Evolutionary conservation across 2,888 invertebrate species (phyloP).

Genomic region (Patella pellucida): DNA sequence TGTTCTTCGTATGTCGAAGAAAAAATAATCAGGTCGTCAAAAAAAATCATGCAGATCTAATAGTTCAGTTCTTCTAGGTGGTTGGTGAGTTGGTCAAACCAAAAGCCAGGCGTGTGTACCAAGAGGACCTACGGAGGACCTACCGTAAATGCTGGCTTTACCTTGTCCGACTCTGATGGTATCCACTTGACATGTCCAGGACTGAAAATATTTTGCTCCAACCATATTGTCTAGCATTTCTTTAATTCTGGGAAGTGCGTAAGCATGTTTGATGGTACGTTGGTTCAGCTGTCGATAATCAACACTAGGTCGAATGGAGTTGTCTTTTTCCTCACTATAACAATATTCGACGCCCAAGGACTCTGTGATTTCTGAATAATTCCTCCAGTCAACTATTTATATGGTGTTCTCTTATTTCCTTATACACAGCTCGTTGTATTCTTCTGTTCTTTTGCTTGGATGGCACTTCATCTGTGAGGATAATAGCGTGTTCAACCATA

Average conservation of each 20-base stretch:
- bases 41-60: slow-evolving; percentile 34
- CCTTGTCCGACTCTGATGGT: slow-evolving; percentile 21
- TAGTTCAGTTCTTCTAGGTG: slow-evolving; percentile 27
- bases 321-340: background rate
- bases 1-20: slow-evolving; percentile 32
- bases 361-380: background rate
- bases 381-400: background rate
- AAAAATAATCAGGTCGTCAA: slow-evolving; percentile 41
- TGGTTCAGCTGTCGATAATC: background rate
- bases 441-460: background rate
- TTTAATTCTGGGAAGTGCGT: too few relatives aligned
- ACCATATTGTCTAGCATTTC: too few relatives aligned
- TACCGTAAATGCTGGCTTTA: slow-evolving; percentile 31
- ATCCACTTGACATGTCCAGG: background rate
- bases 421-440: background rate
- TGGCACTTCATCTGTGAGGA: background rate
- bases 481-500: too few relatives aligned
- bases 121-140: slow-evolving; percentile 34
- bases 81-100: slow-evolving; percentile 30
- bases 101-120: slow-evolving; percentile 33
- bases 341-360: background rate
- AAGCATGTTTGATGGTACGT: background rate
- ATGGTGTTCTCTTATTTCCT: too few relatives aligned
- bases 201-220: too few relatives aligned
- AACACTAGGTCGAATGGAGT: background rate